These are phyloP conservation scores for Nannoperca obscura DNA, from an alignment of 2,797 vertebrate species.

Conservation along the genomic window DNA sequence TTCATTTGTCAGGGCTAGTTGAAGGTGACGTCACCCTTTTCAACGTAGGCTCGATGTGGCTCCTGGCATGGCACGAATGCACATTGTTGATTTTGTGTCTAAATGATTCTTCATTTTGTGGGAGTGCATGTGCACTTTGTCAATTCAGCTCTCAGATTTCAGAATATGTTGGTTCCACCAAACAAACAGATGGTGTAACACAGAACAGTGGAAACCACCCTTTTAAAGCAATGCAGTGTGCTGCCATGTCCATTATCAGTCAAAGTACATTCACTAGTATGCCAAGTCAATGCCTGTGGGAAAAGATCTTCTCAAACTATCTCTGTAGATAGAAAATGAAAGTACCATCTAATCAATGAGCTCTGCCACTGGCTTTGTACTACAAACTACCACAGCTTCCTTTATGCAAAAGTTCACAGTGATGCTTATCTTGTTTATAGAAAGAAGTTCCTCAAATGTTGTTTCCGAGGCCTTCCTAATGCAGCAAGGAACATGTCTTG, in stretches of 20 bases:
- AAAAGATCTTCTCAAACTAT: not conserved
- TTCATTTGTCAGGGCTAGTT: no score
- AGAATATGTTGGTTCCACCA: not conserved
- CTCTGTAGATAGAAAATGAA: not conserved
- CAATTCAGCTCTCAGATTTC: not conserved
- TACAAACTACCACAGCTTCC: no score
- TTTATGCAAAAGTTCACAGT: no score
- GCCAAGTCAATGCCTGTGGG: not conserved
- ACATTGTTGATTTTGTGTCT: not conserved
- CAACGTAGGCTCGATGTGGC: not conserved
- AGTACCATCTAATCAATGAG: no score
- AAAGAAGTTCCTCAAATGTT: constrained; percentile 14
- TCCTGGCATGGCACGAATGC: not conserved
- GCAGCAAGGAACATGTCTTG: not conserved
- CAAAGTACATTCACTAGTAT: constrained; percentile 5
- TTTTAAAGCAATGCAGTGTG: not conserved
- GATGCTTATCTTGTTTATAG: constrained; percentile 28
- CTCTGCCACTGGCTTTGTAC: constrained; percentile 2
- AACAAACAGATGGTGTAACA: not conserved
- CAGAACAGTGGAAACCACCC: not conserved
- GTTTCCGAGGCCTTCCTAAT: constrained; percentile 14
- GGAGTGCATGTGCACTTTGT: not conserved
- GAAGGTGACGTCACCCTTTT: not conserved
- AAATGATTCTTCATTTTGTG: not conserved
- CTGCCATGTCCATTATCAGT: constrained; percentile 7